Conservation (phyloP, 1,140 invertebrate species). For the Odontomachus brunneus region DNA sequence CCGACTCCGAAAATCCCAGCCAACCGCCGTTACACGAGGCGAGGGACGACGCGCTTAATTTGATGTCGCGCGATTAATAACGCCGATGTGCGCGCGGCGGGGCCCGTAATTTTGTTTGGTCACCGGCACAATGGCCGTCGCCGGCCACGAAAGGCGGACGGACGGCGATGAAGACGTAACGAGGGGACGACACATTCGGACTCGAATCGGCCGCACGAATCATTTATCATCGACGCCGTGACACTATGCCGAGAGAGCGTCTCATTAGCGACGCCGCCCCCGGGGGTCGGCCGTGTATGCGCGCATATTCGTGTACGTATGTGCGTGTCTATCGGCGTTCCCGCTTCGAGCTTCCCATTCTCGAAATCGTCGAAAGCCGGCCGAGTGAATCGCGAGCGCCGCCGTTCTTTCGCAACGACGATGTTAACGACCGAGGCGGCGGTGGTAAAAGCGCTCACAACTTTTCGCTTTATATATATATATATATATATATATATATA, state of each 20-base stretch:
- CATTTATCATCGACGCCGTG: conserved; percentile 60
- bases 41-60: conserved; percentile 32
- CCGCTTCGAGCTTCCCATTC: conserved; percentile 36
- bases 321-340: background rate
- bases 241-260: conserved; percentile 43
- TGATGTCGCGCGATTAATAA: conserved; percentile 59
- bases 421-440: background rate
- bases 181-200: conserved; percentile 49
- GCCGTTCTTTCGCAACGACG: conserved; percentile 60
- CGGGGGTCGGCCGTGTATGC: background rate
- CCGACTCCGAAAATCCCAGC: conserved; percentile 41
- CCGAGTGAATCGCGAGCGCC: conserved; percentile 52
- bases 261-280: conserved; percentile 55
- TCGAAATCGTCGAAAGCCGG: conserved; percentile 64
- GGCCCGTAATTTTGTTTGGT: conserved; percentile 54
- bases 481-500: too few species aligned
- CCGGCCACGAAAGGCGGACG: conserved; percentile 15
- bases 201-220: conserved; percentile 37
- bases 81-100: conserved; percentile 8
- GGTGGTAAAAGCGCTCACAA: too few species aligned
- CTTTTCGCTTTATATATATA: too few species aligned
- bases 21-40: conserved; percentile 34
- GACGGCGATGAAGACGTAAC: conserved; percentile 55
- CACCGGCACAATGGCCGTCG: conserved; percentile 47
- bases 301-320: background rate